phyloP scores from a whole-genome alignment of 2,113 vertebrate genomes.

The Ptyas mucosa region DNA sequence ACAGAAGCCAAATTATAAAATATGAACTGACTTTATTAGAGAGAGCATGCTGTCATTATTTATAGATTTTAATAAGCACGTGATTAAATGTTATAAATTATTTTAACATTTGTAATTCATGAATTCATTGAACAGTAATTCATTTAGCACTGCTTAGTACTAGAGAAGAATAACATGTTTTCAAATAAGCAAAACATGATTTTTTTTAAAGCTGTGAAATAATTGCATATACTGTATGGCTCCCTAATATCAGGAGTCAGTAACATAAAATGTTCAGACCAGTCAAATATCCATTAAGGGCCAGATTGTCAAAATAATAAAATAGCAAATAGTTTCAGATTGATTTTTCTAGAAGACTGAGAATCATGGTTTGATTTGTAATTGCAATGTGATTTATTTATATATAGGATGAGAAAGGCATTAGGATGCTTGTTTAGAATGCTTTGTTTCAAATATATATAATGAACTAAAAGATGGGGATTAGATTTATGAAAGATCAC shows the following conservation, averaged over 20 bases:
- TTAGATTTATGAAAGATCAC: neutral
- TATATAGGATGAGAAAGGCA: neutral
- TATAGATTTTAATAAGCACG: neutral
- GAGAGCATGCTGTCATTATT: neutral
- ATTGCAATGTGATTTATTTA: conserved; percentile 23
- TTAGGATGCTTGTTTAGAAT: neutral
- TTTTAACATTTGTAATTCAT: neutral
- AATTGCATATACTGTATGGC: neutral
- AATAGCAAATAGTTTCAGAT: neutral
- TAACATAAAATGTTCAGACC: neutral
- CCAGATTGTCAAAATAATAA: neutral
- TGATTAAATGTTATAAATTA: neutral
- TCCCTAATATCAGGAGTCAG: neutral
- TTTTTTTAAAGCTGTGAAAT: neutral
- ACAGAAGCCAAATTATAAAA: neutral
- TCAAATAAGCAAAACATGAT: neutral
- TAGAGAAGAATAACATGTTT: neutral
- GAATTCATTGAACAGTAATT: neutral
- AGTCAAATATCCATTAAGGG: neutral
- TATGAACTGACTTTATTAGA: neutral
- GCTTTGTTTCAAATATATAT: neutral
- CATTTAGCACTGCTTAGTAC: neutral
- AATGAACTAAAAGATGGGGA: neutral
- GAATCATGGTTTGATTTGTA: neutral
- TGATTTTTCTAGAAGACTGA: neutral